Conservation (phyloP, 2,797 vertebrate genomes). For the Sebastes reedi region DNA sequence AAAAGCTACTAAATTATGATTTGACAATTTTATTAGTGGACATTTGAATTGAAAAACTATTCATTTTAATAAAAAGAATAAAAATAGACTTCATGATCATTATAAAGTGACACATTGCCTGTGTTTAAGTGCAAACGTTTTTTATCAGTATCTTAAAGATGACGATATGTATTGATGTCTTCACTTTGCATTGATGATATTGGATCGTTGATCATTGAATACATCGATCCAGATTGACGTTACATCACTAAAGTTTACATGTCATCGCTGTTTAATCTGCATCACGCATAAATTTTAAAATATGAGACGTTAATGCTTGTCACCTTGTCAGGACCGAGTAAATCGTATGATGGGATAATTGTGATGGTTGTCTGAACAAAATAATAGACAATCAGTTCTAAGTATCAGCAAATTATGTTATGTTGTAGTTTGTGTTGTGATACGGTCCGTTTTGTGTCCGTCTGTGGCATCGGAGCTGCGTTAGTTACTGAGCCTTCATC, state of each 20-base stretch:
- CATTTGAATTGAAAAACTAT: no score
- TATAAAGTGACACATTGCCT: no score
- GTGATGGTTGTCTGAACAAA: not conserved
- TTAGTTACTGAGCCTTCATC: not conserved
- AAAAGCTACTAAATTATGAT: no score
- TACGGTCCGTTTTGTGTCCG: not conserved
- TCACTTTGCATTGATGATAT: no score
- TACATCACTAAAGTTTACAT: not conserved
- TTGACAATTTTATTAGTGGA: no score
- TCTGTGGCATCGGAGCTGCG: not conserved
- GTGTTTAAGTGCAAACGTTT: no score
- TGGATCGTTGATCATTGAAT: no score
- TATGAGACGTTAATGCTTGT: not conserved
- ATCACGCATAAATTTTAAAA: not conserved
- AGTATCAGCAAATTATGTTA: not conserved
- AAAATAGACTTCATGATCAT: no score
- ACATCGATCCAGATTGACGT: no score
- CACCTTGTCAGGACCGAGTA: not conserved
- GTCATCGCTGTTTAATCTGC: not conserved
- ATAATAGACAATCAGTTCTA: not conserved
- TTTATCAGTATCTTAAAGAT: no score
- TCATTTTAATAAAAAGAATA: no score
- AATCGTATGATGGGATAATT: not conserved
- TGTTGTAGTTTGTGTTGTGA: not conserved
- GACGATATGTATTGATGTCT: no score